These are phyloP conservation scores for Echinarachnius parma DNA, from an alignment of 53 echinoderm and acorn worm genomes.

Conservation along the genomic window DNA sequence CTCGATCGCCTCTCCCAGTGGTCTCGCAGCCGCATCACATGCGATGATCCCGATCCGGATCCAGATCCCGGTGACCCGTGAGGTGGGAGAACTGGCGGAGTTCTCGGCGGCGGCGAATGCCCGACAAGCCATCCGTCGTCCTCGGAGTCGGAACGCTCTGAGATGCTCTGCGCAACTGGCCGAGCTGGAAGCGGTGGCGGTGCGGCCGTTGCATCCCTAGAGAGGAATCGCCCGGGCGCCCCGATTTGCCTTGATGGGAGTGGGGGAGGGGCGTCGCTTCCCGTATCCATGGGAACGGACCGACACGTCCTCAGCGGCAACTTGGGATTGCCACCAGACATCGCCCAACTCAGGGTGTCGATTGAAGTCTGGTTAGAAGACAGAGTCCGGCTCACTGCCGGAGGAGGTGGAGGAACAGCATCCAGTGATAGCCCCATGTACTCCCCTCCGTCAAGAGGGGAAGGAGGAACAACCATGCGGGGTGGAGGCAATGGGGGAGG, in stretches of 20 bases:
- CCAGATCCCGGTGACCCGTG: not conserved
- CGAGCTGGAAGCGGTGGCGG: constrained; percentile 42
- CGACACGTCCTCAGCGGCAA: not conserved
- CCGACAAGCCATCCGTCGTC: not conserved
- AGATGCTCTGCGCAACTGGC: constrained; percentile 5
- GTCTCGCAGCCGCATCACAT: constrained; percentile 8
- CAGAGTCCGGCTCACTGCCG: too few species aligned
- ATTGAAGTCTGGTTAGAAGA: too few species aligned
- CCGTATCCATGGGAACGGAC: constrained; percentile 19
- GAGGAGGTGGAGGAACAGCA: not conserved
- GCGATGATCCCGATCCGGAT: not conserved
- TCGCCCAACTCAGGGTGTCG: too few species aligned
- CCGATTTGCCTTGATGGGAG: constrained; percentile 10
- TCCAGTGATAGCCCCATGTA: constrained; percentile 36
- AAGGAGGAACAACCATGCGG: not conserved
- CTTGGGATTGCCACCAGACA: too few species aligned
- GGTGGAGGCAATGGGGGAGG: constrained; percentile 71
- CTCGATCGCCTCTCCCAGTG: constrained; percentile 29
- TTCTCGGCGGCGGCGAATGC: constrained; percentile 19
- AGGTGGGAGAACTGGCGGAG: constrained; percentile 6
- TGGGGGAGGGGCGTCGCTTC: constrained; percentile 4
- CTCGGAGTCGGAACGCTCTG: constrained; percentile 45
- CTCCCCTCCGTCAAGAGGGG: constrained; percentile 37
- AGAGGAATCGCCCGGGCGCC: constrained; percentile 1
- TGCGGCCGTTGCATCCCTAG: constrained; percentile 9